Base-by-base conservation (phyloP, 2,888 invertebrate genomes). In the Parthenolecanium corni region DNA sequence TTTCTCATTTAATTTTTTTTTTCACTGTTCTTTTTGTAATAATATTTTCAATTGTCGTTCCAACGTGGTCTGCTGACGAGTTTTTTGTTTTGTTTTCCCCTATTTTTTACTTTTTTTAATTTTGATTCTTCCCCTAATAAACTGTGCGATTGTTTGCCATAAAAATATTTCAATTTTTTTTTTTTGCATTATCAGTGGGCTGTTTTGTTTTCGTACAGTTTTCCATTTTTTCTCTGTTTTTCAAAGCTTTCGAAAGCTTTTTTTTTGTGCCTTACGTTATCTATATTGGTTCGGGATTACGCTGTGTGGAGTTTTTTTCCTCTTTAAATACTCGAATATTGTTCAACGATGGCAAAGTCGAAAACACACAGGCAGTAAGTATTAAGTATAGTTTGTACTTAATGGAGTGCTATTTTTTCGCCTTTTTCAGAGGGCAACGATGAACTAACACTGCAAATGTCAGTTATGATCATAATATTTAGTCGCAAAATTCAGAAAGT, bases 311-410 rank as follows among this genome's bases (percentile, higher is more conserved):
- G 31, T 9, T 9, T 31, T 31, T 31, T 31, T 31, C 9, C 9
- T 31, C 31, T 31, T 31, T 31, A 9, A 31, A 31, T 31, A 31
- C 31, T 31, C 31, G 31, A 31, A 31, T 6, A 4, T 9, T 6
- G 31, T 31, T 6, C 4, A 31, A 61, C 38, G 51, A 61, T 61
- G 61, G 61, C 61, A n/a, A 61, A 61, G 51, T 61, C 61, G 18
- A 61, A 61, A 47, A 61, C 61, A 40, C 61, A 61, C 51, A 61
- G 61, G 51, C 61, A 61, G 61, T 61, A 61, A 61, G 61, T 61
- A 51, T 9, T 31, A 31, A 31, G 49, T 31, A 58, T 58, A 61
- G 47, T 49, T 38, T 54, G 38, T 38, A 21, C 20, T 49, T 18
- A 18, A 49, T 12, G 20, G 5, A 16, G 18, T 31, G 31, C 5